A percentile compares a stretch with the other conserved stretches of the same genome.
Evolutionary conservation across 2,797 vertebrate species (phyloP).

Genomic region (Phoeniculus purpureus): DNA sequence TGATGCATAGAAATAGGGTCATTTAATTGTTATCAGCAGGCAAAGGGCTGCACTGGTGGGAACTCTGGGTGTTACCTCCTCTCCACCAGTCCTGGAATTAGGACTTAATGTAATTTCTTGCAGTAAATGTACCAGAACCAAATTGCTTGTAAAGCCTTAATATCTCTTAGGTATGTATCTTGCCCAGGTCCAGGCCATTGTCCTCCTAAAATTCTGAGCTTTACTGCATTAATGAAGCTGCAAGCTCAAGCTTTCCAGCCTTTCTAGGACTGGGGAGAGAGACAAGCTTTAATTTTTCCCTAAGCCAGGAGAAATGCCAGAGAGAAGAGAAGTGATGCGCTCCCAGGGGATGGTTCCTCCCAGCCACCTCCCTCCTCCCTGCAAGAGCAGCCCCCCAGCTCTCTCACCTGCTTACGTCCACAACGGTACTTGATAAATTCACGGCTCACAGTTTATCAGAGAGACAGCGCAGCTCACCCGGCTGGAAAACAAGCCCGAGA

Average conservation of each 20-base stretch:
- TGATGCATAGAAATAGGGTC: background rate
- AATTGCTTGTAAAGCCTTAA: background rate
- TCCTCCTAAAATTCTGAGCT: background rate
- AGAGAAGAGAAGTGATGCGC: background rate
- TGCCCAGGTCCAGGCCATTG: background rate
- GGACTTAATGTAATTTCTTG: background rate
- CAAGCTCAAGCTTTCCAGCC: background rate
- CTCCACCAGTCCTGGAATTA: background rate
- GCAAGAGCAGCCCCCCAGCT: background rate
- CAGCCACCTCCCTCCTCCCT: background rate
- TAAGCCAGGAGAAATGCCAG: background rate
- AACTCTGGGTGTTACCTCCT: background rate
- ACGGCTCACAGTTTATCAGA: conserved; percentile 56
- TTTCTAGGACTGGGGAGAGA: background rate
- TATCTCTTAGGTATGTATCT: background rate
- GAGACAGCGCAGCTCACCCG: conserved; percentile 34
- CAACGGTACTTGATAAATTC: background rate
- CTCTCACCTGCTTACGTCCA: background rate
- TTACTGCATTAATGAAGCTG: background rate
- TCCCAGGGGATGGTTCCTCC: background rate
- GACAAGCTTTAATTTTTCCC: background rate
- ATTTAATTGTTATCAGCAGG: background rate
- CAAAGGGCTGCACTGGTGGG: background rate
- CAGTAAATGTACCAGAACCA: background rate
- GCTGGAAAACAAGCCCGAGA: background rate